phyloP scores from a whole-genome alignment of 2,797 vertebrate species.

The Rhabdomys pumilio region DNA sequence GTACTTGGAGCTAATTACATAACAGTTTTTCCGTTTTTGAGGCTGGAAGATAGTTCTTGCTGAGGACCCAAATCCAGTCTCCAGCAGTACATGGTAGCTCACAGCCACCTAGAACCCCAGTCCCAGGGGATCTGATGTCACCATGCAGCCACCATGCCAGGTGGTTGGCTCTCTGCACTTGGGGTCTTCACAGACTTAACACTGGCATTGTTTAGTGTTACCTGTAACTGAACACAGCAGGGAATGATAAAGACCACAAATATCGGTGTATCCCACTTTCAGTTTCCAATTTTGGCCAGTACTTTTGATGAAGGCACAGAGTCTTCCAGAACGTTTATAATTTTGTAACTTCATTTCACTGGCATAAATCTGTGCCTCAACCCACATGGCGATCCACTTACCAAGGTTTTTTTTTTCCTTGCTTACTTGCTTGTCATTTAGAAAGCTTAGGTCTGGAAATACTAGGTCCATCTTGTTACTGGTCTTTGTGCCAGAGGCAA shows the following conservation, averaged over 20 bases:
- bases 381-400: slow-evolving; percentile 76
- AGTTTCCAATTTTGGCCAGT: slow-evolving; percentile 74
- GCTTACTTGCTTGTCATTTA: slow-evolving; percentile 74
- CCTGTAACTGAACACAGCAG: slow-evolving; percentile 49
- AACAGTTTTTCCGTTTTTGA: slow-evolving; percentile 9
- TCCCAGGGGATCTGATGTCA: not conserved
- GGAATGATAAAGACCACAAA: slow-evolving; percentile 66
- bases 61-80: not conserved
- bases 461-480: slow-evolving; percentile 80
- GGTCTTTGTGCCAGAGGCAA: slow-evolving; percentile 79
- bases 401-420: not conserved
- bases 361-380: slow-evolving; percentile 69
- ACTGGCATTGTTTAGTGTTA: not conserved
- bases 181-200: not conserved
- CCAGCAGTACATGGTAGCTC: not conserved
- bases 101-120: not conserved
- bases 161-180: not conserved
- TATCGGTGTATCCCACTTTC: slow-evolving; percentile 20
- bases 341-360: slow-evolving; percentile 66
- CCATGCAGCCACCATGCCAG: no score
- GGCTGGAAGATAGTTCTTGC: not conserved
- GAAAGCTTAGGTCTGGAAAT: slow-evolving; percentile 70
- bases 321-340: slow-evolving; percentile 73
- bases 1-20: not conserved
- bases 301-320: slow-evolving; percentile 70